Evolutionary conservation across 2,113 vertebrate species (phyloP), one percentile per base, ranked within the genome.

Genomic region (Hucho hucho): DNA sequence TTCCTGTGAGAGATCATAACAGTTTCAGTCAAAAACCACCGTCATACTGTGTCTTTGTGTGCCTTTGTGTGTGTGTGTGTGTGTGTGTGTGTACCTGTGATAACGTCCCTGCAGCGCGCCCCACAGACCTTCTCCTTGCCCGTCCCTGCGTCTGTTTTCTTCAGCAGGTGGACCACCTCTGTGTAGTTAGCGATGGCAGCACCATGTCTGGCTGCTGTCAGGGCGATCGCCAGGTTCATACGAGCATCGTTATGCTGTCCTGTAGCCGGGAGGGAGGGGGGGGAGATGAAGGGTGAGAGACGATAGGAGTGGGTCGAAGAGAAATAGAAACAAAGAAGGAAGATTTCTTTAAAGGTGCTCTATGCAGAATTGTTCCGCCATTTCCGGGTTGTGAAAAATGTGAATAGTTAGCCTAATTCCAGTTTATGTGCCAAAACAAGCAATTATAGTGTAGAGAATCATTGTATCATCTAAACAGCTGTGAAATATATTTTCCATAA

Each of bases 241-340:
- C 96, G 95, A 20, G 98, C 94, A 9, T 99, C 97, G 1, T 99
- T 99, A 93, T 99, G 98, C 75, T 99, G 98, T 81, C 98, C 98
- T 99, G 94, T 85, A 90, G 91, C 81, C 29, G 61, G 12, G 12
- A 29, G n/a, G n/a, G n/a, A n/a, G 64, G 24, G 16, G n/a, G n/a
- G n/a, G n/a, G 1, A 49, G 73, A 2, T 28, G 37, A 14, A 43
- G 14, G 9, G n/a, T 14, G 70, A 43, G 61, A 58, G n/a, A 24
- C 5, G 6, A 43, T 25, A 14, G 24, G 22, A 69, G 22, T 32
- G 18, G 49, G 53, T 32, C 18, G 25, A 18, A 68, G 46, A 11
- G 28, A 53, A 49, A 53, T 28, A 14, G 16, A n/a, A 20, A 59
- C 6, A n/a, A 61, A n/a, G n/a, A 3, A n/a, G n/a, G 14, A 61